These are phyloP conservation scores for Euglossa dilemma DNA, from an alignment of 1,140 invertebrate species.

Conservation along the genomic window DNA sequence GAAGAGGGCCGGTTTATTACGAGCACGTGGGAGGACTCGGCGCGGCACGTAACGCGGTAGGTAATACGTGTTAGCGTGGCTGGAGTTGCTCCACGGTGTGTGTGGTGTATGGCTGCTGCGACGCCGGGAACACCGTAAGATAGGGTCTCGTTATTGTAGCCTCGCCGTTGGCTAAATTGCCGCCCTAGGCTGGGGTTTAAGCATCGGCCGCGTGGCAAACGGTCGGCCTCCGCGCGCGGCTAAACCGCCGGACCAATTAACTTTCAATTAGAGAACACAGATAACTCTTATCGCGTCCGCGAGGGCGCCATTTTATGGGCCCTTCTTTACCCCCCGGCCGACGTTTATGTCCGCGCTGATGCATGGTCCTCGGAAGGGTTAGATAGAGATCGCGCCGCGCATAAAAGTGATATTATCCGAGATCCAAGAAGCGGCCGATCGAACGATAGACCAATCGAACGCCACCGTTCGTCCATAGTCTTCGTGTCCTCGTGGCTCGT, in stretches of 20 bases:
- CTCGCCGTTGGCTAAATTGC: slow-evolving; percentile 74
- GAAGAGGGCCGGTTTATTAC: slow-evolving; percentile 72
- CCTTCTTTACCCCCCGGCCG: slow-evolving; percentile 73
- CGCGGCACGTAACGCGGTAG: slow-evolving; percentile 63
- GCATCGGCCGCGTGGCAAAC: slow-evolving; percentile 46
- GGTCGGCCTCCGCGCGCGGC: slow-evolving; percentile 56
- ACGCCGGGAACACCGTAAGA: slow-evolving; percentile 68
- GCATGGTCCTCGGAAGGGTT: slow-evolving; percentile 77
- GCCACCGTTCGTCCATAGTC: too few relatives aligned
- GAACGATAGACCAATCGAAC: not conserved
- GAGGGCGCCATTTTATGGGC: slow-evolving; percentile 73
- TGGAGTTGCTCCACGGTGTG: not conserved
- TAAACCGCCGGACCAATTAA: slow-evolving; percentile 80
- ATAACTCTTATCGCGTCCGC: slow-evolving; percentile 81
- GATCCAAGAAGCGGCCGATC: slow-evolving; percentile 49
- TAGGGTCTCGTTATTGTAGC: slow-evolving; percentile 79
- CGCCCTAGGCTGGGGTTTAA: slow-evolving; percentile 71
- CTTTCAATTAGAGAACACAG: slow-evolving; percentile 80
- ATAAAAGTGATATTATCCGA: slow-evolving; percentile 64
- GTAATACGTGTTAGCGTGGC: slow-evolving; percentile 64
- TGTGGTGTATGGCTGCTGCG: slow-evolving; percentile 7
- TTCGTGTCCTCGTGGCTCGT: too few relatives aligned
- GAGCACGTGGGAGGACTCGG: slow-evolving; percentile 69
- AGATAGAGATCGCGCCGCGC: slow-evolving; percentile 70
- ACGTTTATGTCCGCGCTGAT: slow-evolving; percentile 79